phyloP scores from a whole-genome alignment of 2,113 vertebrate genomes.

The rabbit (Oryctolagus cuniculus) region mOryCun1.1 NC_091440.1:67189501-67190000 shows the following conservation, averaged over 20 bases:
- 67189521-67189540: too few species aligned
- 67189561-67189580: too few species aligned
- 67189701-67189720: neutral
- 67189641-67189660: too few species aligned
- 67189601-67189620: too few species aligned
- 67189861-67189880: constrained; percentile 24
- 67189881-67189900: neutral
- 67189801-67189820: constrained; percentile 7
- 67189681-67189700: constrained; percentile 21
- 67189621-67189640: too few species aligned
- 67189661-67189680: too few species aligned
- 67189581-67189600: too few species aligned
- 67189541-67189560: too few species aligned
- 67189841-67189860: constrained; percentile 22
- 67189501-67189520: too few species aligned
- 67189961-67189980: neutral
- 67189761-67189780: neutral
- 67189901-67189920: neutral
- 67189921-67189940: neutral
- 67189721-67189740: neutral
- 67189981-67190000: neutral
- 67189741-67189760: neutral
- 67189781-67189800: constrained; percentile 36
- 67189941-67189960: constrained; percentile 21
- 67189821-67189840: constrained; percentile 15